A percentile compares a stretch with the other conserved stretches of the same genome.
Evolutionary conservation across 1,140 invertebrate genomes (phyloP).

Genomic region (Drosophila sp.): DNA sequence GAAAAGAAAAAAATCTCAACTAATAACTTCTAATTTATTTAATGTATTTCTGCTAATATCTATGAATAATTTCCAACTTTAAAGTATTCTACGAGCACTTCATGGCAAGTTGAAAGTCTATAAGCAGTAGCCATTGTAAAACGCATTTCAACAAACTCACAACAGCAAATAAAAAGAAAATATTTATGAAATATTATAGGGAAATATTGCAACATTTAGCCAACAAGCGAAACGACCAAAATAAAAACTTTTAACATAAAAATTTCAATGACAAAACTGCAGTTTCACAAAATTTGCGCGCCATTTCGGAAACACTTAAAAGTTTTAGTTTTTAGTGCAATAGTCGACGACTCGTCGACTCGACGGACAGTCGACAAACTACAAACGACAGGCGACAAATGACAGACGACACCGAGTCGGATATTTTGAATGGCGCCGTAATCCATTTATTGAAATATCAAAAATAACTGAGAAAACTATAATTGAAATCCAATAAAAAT

Average conservation of each 20-base stretch:
- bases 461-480: conserved; percentile 5
- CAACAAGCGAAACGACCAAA: conserved; percentile 26
- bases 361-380: too few relatives aligned
- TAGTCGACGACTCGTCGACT: conserved; percentile 8
- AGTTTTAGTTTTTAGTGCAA: conserved; percentile 32
- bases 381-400: not conserved
- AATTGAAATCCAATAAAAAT: not conserved
- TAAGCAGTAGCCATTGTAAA: not conserved
- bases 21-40: too few relatives aligned
- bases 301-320: conserved; percentile 56
- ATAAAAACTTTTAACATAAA: conserved; percentile 37
- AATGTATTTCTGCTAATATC: too few relatives aligned
- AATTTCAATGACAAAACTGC: conserved; percentile 58
- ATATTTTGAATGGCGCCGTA: conserved; percentile 21
- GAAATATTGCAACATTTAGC: conserved; percentile 10
- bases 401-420: not conserved
- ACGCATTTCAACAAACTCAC: not conserved
- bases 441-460: conserved; percentile 26
- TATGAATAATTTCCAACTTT: too few relatives aligned
- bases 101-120: not conserved
- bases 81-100: not conserved
- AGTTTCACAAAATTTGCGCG: conserved; percentile 47
- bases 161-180: not conserved
- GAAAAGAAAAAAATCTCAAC: too few relatives aligned
- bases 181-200: conserved; percentile 10